A percentile compares a stretch with the other conserved stretches of the same genome.
Conservation (phyloP, 2,888 invertebrate species). For the Luperina testacea region DNA sequence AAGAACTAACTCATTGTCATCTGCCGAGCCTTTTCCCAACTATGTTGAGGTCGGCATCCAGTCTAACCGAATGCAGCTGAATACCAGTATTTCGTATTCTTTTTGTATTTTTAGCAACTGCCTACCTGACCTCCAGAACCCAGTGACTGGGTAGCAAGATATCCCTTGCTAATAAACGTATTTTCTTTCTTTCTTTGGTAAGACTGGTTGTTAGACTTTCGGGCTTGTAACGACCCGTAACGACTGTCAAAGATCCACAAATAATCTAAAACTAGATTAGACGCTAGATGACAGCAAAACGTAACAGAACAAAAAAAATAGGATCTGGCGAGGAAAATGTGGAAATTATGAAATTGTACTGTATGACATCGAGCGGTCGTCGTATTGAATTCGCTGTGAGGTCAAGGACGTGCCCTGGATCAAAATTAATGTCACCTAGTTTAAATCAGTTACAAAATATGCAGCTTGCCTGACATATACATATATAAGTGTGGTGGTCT, state of each 20-base stretch:
- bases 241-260: background rate
- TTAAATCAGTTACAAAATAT: background rate
- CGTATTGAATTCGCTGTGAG: constrained; percentile 8
- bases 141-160: too few relatives aligned
- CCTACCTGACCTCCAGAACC: too few relatives aligned
- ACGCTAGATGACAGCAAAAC: background rate
- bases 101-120: too few relatives aligned
- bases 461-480: background rate
- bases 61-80: too few relatives aligned
- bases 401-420: background rate
- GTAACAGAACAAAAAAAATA: background rate
- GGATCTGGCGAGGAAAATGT: background rate
- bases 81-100: too few relatives aligned
- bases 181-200: too few relatives aligned
- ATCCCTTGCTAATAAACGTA: too few relatives aligned
- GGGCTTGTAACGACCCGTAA: too few relatives aligned
- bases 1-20: background rate
- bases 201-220: too few relatives aligned
- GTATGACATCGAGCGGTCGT: background rate
- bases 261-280: background rate
- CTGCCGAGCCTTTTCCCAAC: too few relatives aligned
- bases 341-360: background rate
- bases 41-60: too few relatives aligned
- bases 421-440: background rate
- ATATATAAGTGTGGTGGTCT: too few relatives aligned